Percentiles rank a stretch among this genome's conserved stretches.
Evolutionary conservation across 1,140 invertebrate genomes (phyloP).

Genomic region (Laupala kohalensis): DNA sequence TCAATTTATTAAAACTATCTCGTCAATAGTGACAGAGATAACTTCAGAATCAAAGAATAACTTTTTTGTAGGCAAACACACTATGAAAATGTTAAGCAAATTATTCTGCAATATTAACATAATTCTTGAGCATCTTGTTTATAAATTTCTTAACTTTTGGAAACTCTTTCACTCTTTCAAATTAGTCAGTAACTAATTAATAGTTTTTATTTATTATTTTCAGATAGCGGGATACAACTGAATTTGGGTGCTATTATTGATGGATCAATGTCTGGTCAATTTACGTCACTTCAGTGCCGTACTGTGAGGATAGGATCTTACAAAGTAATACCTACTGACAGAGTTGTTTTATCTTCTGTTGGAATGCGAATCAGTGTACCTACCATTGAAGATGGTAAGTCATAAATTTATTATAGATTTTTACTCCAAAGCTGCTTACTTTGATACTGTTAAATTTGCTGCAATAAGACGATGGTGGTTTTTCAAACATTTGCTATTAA

Average conservation of each 20-base stretch:
- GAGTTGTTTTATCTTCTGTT: constrained; percentile 46
- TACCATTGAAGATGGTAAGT: constrained; percentile 36
- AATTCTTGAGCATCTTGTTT: no score
- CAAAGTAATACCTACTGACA: constrained; percentile 51
- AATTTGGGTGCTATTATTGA: constrained; percentile 23
- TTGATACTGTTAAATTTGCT: neutral
- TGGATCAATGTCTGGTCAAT: constrained; percentile 21
- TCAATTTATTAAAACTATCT: no score
- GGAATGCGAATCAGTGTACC: constrained; percentile 54
- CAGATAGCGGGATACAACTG: constrained; percentile 30
- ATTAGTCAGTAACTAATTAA: neutral
- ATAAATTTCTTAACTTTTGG: no score
- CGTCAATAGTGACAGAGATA: no score
- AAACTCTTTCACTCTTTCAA: no score
- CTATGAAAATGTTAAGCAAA: no score
- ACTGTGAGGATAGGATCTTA: constrained; percentile 69
- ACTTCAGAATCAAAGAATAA: no score
- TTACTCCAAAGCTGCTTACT: neutral
- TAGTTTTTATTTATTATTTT: neutral
- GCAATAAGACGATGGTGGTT: neutral
- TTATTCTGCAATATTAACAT: no score
- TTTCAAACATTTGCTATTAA: no score
- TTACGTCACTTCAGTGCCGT: constrained; percentile 44
- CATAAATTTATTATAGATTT: neutral
- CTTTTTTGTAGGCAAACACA: no score